Base-by-base conservation (phyloP, 2,888 invertebrate species). In the Hirtodrosophila histrioides region DNA sequence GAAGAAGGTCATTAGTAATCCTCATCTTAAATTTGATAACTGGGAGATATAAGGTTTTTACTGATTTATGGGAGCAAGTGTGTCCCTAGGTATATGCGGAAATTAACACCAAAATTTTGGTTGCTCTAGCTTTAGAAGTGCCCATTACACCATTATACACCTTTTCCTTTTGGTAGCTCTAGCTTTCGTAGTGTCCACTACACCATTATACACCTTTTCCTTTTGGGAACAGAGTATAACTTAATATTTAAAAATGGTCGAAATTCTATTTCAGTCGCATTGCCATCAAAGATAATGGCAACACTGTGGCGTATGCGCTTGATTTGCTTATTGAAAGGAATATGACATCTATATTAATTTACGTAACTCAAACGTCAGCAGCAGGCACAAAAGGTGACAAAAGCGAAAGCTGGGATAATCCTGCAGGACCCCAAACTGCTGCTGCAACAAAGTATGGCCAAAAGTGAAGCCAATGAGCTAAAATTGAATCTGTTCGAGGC, bases 311-410 rank as follows among this genome's bases (percentile, higher is more conserved):
- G 53, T 9, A 8, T 50, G 53, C 36, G 44, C 55, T 43, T 44
- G 24, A 55, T 39, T 46, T 23, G 36, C 41, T 44, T 58, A 55
- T 71, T 53, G 60, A 35, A 41, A 58, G 35, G 51, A 36, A 61
- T 63, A 66, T 71, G 58, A 63, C 44, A 75, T 82, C 57, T 78
- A 69, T 78, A 80, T 82, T 86, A 82, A 80, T 78, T 78, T 75
- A 66, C 80, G 80, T 82, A 86, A 78, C 60, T 72, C 72, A 72
- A 71, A 64, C 46, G 69, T 71, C 79, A 70, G 63, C 51, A 43
- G 46, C 69, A 67, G 62, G 62, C 60, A 63, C 61, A 62, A 75
- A 71, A 80, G 79, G 75, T 72, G 83, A 82, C 79, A 85, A 82
- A 85, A 51, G 75, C 79, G 50, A 37, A 51, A 33, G 40, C 55